A percentile compares a stretch with the other conserved stretches of the same genome.
Conservation (phyloP, 2,113 vertebrate species). For the Paradisaea rubra region DNA sequence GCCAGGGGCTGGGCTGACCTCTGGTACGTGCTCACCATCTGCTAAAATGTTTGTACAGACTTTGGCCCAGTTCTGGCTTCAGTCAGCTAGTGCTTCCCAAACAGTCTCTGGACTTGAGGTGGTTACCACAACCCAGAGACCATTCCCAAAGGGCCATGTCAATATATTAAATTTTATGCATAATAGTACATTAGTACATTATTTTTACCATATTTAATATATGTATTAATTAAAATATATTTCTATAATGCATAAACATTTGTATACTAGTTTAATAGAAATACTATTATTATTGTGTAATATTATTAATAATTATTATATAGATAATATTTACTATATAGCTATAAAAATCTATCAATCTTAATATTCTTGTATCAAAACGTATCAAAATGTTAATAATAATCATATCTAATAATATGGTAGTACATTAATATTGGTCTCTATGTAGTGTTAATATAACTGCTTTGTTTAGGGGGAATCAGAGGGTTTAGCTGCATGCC, state of each 20-base stretch:
- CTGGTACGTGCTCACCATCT: background rate
- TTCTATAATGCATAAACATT: background rate
- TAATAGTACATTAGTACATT: background rate
- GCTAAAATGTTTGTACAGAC: background rate
- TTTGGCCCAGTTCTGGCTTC: background rate
- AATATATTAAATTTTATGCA: background rate
- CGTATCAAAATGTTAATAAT: too few species aligned
- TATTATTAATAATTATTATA: background rate
- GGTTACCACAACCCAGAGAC: background rate
- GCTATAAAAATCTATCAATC: background rate
- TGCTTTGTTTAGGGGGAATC: background rate
- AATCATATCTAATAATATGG: too few species aligned
- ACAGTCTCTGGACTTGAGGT: background rate
- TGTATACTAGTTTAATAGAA: background rate
- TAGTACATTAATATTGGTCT: background rate
- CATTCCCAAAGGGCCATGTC: background rate
- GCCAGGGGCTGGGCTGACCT: background rate
- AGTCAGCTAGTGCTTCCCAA: background rate
- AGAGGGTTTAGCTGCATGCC: background rate
- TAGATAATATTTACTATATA: background rate
- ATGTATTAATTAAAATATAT: background rate
- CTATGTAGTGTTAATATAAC: background rate
- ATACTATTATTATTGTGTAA: background rate
- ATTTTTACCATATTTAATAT: background rate
- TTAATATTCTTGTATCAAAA: too few species aligned